Evolutionary conservation across 2,797 vertebrate genomes (phyloP), one percentile per base, ranked within the genome.

Genomic region (Champsocephalus esox): DNA sequence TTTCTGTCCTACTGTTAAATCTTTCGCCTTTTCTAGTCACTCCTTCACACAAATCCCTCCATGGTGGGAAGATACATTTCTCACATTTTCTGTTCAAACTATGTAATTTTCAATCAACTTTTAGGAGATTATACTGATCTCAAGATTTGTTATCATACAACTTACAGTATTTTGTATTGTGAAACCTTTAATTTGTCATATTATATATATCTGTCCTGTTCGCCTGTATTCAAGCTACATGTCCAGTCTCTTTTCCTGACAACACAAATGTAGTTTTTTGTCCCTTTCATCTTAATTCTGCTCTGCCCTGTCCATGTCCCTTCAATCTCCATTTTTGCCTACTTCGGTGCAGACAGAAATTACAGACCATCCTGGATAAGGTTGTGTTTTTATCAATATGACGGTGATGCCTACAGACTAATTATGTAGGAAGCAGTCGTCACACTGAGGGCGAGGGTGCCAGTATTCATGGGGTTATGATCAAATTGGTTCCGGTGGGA

Each of bases 401-500:
- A 85, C 67, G 78, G 79, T 90, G 88, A 89, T 87, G 89, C 77
- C 73, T 79, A 80, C 87, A 86, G 85, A 89, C 91, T 92, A 91
- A 93, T 94, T 93, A 93, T 84, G 87, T 75, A 62, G 81, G 85
- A 88, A 86, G 76, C 65, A 12, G 70, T 75, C 89, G 87, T 46
- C 69, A 78, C 84, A 83, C 80, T 83, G 59, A 78, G 80, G 83
- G 78, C 34, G 63, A 66, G 77, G 87, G 81, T 82, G 81, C 85
- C 84, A 88, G 84, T 87, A 91, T 89, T 88, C 84, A 88, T 86
- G 87, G 88, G 88, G 87, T 92, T 92, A 89, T 84, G 89, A 89
- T 89, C 89, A 92, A 92, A 94, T 93, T 93, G 91, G 91, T 92
- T 93, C 91, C 88, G 84, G 82, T 90, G 92, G 93, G 92, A 93